phyloP scores from a whole-genome alignment of 2,797 vertebrate species.

The Hafferia zeledoni region DNA sequence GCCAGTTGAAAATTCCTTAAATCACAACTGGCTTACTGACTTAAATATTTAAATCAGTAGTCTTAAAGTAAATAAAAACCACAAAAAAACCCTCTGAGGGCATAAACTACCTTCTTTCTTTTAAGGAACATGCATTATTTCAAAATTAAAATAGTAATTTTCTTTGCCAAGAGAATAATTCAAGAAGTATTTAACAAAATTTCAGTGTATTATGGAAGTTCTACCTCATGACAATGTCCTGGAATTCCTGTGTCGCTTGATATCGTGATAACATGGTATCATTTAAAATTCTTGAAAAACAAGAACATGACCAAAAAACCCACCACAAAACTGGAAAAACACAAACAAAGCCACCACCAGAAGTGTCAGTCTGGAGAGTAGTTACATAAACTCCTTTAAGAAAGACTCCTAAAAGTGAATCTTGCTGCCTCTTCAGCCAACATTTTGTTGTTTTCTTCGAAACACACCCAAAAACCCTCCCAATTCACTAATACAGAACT shows the following conservation, averaged over 20 bases:
- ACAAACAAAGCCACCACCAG: neutral
- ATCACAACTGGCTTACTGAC: neutral
- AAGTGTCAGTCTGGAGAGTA: neutral
- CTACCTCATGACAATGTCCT: neutral
- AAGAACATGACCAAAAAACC: rapidly evolving
- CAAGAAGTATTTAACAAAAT: neutral
- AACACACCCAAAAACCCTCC: neutral
- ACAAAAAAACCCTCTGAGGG: neutral
- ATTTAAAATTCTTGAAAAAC: neutral
- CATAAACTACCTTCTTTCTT: neutral
- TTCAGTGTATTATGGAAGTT: neutral
- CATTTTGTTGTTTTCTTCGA: neutral
- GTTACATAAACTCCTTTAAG: neutral
- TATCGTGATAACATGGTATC: neutral
- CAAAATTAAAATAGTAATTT: neutral
- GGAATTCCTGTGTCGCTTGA: neutral
- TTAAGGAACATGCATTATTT: neutral
- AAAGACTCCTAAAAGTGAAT: neutral
- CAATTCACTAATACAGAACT: neutral
- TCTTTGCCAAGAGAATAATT: neutral
- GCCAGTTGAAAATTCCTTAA: neutral
- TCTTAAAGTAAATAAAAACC: neutral
- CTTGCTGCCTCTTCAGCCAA: neutral
- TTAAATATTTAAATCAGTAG: neutral
- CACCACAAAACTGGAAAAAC: neutral